Conservation (phyloP, 2,113 vertebrate genomes). For the Echinops telfairi region DNA sequence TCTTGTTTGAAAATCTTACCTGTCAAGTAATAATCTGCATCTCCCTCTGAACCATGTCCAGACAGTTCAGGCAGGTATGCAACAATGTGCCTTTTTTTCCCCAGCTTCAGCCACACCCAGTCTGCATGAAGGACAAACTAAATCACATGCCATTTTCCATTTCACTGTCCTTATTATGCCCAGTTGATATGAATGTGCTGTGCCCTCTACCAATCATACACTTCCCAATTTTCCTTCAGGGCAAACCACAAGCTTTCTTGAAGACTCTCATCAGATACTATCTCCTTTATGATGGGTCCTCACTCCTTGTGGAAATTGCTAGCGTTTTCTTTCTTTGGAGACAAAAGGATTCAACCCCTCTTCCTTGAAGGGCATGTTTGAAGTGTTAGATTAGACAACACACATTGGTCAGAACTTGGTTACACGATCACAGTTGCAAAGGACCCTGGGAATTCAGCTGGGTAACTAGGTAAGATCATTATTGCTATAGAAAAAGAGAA, state of each 20-base stretch:
- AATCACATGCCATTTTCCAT: background rate
- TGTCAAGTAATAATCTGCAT: background rate
- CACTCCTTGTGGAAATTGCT: background rate
- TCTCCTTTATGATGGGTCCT: background rate
- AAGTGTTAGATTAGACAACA: background rate
- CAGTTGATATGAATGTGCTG: background rate
- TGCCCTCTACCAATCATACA: background rate
- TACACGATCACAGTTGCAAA: background rate
- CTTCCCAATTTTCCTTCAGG: background rate
- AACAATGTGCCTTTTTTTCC: background rate
- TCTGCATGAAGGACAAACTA: background rate
- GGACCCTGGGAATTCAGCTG: background rate
- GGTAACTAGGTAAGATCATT: background rate
- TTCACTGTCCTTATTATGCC: background rate
- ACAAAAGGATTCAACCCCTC: fast-evolving
- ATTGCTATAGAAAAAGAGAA: background rate
- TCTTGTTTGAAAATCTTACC: background rate
- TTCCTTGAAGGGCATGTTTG: background rate
- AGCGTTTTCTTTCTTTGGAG: background rate
- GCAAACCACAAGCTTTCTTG: background rate
- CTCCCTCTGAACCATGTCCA: no score
- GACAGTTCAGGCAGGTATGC: background rate
- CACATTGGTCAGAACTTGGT: background rate
- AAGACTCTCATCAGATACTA: background rate
- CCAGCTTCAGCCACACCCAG: background rate